phyloP scores from a whole-genome alignment of 2,888 invertebrate species.

The Pyrochroa serraticornis region DNA sequence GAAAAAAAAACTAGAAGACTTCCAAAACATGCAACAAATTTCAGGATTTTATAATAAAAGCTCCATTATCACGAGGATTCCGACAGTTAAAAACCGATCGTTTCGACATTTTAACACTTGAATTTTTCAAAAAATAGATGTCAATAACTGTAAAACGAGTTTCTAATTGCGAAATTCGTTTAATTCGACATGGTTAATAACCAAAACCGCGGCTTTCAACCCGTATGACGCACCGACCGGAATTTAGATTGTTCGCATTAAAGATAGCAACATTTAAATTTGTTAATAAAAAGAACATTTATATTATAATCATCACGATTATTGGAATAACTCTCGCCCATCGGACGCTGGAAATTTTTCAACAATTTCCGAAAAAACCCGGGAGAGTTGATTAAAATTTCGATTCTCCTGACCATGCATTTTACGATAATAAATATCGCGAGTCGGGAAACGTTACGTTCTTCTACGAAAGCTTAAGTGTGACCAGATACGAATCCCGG shows the following conservation, averaged over 20 bases:
- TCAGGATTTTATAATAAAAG: no score
- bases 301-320: conserved; percentile 14
- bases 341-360: not conserved
- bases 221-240: conserved; percentile 13
- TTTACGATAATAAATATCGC: conserved; percentile 5
- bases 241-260: conserved; percentile 24
- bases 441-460: conserved; percentile 11
- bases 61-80: no score
- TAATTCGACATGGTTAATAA: conserved; percentile 17
- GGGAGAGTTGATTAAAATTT: conserved; percentile 7
- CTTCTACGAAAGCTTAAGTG: conserved; percentile 18
- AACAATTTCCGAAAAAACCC: conserved; percentile 12
- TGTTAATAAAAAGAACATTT: conserved; percentile 23
- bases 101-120: no score
- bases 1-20: no score
- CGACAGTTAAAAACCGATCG: no score
- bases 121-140: no score
- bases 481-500: conserved; percentile 21
- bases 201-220: conserved; percentile 10
- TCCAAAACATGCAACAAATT: no score
- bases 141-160: conserved; percentile 20
- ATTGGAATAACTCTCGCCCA: no score
- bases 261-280: conserved; percentile 16
- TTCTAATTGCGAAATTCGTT: conserved; percentile 26
- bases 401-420: conserved; percentile 8